These are phyloP conservation scores for Uria lomvia DNA, from an alignment of 2,113 vertebrate genomes.

Conservation along the genomic window DNA sequence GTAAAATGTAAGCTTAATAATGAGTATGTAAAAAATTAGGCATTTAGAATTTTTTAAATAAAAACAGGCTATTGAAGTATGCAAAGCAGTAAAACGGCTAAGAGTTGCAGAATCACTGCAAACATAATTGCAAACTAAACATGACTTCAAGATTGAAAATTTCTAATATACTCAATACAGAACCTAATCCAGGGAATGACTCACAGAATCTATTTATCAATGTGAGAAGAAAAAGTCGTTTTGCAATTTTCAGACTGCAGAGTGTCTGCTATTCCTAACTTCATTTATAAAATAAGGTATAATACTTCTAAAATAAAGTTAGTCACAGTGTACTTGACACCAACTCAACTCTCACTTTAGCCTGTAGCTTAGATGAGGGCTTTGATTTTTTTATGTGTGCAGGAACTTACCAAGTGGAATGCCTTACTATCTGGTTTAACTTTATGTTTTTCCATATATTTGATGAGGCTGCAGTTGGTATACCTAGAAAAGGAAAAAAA, in stretches of 20 bases:
- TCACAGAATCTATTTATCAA: background rate
- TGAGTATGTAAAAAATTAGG: background rate
- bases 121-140: background rate
- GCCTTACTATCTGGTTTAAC: constrained; percentile 99
- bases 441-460: constrained; percentile 99
- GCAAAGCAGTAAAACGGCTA: background rate
- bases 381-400: background rate
- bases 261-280: background rate
- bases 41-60: background rate
- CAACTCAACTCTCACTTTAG: background rate
- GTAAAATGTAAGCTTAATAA: background rate
- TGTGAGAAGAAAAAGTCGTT: background rate
- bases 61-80: background rate
- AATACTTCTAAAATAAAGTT: background rate
- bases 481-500: constrained; percentile 79
- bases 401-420: constrained; percentile 94
- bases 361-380: background rate
- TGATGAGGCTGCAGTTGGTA: constrained; percentile 99
- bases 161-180: background rate
- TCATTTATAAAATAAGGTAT: background rate
- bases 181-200: background rate
- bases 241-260: background rate
- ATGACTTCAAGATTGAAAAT: background rate
- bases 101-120: background rate
- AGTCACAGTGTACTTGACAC: background rate